phyloP scores from a whole-genome alignment of 2,888 invertebrate genomes.

The Agrochola macilenta region DNA sequence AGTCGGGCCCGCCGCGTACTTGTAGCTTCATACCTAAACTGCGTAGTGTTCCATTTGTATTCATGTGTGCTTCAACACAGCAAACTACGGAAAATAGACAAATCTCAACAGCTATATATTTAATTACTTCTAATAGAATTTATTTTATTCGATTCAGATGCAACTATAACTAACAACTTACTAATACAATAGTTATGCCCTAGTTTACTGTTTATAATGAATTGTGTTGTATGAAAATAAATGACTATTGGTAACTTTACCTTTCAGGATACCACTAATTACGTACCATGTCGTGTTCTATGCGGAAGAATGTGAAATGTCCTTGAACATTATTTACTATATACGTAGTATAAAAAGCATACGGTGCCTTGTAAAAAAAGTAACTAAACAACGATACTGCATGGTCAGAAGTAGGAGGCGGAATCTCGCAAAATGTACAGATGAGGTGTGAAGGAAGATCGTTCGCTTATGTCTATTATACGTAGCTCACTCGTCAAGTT shows the following conservation, averaged over 20 bases:
- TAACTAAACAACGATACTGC: conserved; percentile 36
- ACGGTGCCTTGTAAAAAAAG: conserved; percentile 41
- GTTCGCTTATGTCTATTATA: conserved; percentile 78
- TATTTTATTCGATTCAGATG: conserved; percentile 78
- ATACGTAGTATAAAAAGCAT: conserved; percentile 53
- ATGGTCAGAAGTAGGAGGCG: conserved; percentile 59
- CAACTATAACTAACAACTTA: conserved; percentile 76
- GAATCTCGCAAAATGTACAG: conserved; percentile 54
- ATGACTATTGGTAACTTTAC: conserved; percentile 79
- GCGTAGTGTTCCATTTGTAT: too few species aligned
- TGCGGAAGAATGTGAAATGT: conserved; percentile 35
- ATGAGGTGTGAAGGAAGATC: conserved; percentile 73
- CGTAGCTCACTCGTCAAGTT: conserved; percentile 81
- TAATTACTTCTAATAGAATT: conserved; percentile 75
- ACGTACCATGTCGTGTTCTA: conserved; percentile 46
- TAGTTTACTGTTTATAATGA: conserved; percentile 64
- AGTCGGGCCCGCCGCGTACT: too few species aligned
- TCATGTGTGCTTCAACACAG: conserved; percentile 69
- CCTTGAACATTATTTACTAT: conserved; percentile 27
- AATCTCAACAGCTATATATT: conserved; percentile 75
- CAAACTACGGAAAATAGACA: conserved; percentile 88
- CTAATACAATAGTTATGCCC: conserved; percentile 65
- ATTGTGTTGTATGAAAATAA: conserved; percentile 83
- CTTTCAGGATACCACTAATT: conserved; percentile 67
- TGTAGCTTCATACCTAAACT: too few species aligned